Evolutionary conservation across 2,797 vertebrate species (phyloP).

Genomic region (Microctenopoma steveboyesi): DNA sequence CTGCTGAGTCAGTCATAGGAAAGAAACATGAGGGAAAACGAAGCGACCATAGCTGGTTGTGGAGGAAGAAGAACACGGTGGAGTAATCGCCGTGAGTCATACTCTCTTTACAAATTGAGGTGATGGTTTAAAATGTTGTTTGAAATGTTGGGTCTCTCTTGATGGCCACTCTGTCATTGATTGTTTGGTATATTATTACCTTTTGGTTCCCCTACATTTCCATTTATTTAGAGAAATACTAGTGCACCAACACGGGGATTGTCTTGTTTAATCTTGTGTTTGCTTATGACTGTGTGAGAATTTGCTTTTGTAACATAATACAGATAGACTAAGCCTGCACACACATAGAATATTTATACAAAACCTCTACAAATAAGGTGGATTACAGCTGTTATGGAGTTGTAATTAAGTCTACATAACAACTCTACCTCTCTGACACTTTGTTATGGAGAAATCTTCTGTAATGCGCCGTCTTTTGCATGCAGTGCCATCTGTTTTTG

Average conservation of each 20-base stretch:
- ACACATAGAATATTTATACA: constrained; percentile 41
- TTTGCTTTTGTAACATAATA: constrained; percentile 19
- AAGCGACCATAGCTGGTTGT: neutral
- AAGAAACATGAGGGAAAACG: no score
- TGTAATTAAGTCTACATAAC: constrained; percentile 42
- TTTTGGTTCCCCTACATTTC: neutral
- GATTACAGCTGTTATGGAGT: constrained; percentile 38
- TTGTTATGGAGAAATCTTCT: constrained; percentile 24
- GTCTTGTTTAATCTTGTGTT: neutral
- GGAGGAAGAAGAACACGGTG: no score
- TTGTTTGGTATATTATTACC: no score
- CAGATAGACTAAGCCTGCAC: constrained; percentile 22
- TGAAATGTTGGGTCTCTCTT: neutral
- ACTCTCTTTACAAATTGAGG: neutral
- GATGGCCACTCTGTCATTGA: neutral
- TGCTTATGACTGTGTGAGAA: constrained; percentile 29
- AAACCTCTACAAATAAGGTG: constrained; percentile 51
- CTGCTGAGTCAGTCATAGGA: neutral
- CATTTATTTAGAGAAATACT: neutral
- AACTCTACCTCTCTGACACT: constrained; percentile 10
- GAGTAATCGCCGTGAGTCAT: no score
- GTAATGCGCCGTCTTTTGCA: constrained; percentile 15
- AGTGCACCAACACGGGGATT: constrained; percentile 5
- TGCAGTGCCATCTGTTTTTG: constrained; percentile 43
- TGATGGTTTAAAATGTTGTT: no score